Evolutionary conservation across 2,888 invertebrate species (phyloP), one percentile per base, ranked within the genome.

Genomic region (Thymelicus acteon): DNA sequence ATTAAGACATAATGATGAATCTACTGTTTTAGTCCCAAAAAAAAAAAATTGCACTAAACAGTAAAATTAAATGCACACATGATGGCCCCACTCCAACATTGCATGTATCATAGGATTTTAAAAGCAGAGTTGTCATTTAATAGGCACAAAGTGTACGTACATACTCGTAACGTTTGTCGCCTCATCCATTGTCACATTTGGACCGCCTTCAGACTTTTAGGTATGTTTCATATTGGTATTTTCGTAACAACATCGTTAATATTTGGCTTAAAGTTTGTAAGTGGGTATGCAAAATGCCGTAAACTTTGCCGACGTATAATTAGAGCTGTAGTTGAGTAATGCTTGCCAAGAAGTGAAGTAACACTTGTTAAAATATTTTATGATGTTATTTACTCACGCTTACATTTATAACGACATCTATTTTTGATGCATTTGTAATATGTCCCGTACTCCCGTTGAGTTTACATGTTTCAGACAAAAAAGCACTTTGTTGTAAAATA

Each of bases 331-430:
- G 60, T 65, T 71, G 71, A 71, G 71, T 65, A 65, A 65, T 65
- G 65, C 71, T 52, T 71, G 71, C 71, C 71, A 71, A 65, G 60
- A 44, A 49, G 71, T 60, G 37, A 47, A 60, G 60, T 71, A 71
- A 71, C 65, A 71, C 65, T 65, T 71, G 70, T 60, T 71, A 52
- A 70, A 70, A 71, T 71, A 65, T 70, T 70, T 64, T 70, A 70
- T 70, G 70, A 70, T 60, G 57, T 49, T 70, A 70, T 60, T 70
- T 60, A 70, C 64, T 24, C 60, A 49, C 52, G 19, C 47, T 60
- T 60, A 58, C 49, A 60, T 49, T 63, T 60, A 64, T 70, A 70
- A 70, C 48, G 15, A 64, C 49, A 60, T 60, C 63, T 64, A 70
- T 70, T 70, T 64, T 48, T 65, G 60, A 61, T 44, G 37, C 64